A percentile compares a stretch with the other conserved stretches of the same genome.
Conservation (phyloP, 2,888 invertebrate species). For the Platycnemis pennipes region DNA sequence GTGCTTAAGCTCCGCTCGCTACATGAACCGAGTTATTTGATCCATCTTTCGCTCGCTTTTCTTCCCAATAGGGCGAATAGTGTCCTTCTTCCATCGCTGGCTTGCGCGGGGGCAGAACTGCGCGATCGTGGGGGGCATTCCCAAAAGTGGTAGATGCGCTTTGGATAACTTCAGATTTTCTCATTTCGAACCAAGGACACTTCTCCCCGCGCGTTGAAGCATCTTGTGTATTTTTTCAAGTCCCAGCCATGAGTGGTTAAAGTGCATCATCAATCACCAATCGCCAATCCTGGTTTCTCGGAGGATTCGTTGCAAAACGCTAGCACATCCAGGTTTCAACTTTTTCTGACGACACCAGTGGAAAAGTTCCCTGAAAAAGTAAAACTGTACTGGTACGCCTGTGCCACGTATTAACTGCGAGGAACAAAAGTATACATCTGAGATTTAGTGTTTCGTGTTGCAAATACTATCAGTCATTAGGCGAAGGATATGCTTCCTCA, state of each 20-base stretch:
- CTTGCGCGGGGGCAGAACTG: background rate
- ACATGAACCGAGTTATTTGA: background rate
- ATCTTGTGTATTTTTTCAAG: background rate
- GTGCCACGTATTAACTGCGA: no score
- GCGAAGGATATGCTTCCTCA: no score
- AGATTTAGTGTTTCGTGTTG: no score
- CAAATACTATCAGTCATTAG: no score
- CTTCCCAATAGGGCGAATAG: background rate
- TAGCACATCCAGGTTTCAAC: no score
- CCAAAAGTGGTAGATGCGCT: background rate
- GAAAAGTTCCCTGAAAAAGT: no score
- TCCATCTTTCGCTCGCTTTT: background rate
- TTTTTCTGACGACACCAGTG: no score
- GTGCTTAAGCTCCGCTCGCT: background rate
- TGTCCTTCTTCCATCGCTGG: background rate
- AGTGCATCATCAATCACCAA: no score
- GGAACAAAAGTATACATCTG: no score
- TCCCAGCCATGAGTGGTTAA: background rate
- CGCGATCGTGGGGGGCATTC: background rate
- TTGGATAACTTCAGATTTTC: background rate
- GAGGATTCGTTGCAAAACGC: no score
- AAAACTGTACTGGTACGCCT: no score
- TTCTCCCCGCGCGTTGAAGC: background rate
- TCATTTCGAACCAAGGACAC: background rate
- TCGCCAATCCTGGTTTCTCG: no score